These are phyloP conservation scores for Chalcosyrphus nemorum DNA, from an alignment of 2,888 invertebrate genomes.

Conservation along the genomic window DNA sequence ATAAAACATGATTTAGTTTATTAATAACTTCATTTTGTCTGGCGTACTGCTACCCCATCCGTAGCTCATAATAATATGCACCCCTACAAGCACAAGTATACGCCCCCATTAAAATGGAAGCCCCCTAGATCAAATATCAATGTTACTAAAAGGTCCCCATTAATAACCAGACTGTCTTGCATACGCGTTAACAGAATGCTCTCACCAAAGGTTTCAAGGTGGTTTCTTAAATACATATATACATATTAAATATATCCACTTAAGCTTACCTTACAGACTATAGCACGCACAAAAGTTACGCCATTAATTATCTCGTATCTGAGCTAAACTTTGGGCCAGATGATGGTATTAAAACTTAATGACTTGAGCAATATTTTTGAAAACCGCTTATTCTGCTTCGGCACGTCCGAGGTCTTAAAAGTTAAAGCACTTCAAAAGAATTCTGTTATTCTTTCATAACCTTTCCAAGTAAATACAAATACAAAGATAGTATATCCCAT, in stretches of 20 bases:
- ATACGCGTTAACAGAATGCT: neutral
- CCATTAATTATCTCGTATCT: neutral
- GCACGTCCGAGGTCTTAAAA: neutral
- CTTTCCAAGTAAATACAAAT: neutral
- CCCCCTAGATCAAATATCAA: neutral
- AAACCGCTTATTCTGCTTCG: neutral
- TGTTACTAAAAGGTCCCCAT: neutral
- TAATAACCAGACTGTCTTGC: neutral
- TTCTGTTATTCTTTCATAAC: neutral
- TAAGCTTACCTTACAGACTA: too few species aligned
- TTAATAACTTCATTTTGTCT: too few species aligned
- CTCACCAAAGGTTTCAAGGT: too few species aligned
- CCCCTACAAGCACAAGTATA: too few species aligned
- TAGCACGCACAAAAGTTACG: neutral
- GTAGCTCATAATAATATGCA: too few species aligned
- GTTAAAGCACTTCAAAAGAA: neutral
- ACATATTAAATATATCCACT: too few species aligned
- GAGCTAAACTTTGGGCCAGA: neutral
- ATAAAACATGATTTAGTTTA: too few species aligned
- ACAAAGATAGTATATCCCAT: neutral
- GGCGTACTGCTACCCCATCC: too few species aligned
- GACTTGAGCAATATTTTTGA: neutral
- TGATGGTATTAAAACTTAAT: neutral
- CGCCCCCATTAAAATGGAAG: too few species aligned
- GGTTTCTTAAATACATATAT: neutral